Evolutionary conservation across 2,888 invertebrate species (phyloP).

Genomic region (Mythimna albipuncta): DNA sequence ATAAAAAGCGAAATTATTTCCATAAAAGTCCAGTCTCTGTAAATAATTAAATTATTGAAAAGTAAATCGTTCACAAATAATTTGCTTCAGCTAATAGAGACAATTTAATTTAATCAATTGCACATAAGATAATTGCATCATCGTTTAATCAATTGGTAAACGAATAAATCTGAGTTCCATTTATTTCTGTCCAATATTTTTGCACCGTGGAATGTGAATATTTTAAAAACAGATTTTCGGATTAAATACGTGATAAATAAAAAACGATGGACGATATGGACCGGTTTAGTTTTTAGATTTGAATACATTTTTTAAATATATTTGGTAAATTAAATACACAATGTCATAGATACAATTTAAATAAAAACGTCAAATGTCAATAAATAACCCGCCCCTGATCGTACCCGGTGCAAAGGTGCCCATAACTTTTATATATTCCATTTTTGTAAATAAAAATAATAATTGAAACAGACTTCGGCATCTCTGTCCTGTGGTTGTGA

Average conservation of each 20-base stretch:
- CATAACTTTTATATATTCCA: background rate
- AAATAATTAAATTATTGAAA: slow-evolving; percentile 20
- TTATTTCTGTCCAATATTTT: slow-evolving; percentile 49
- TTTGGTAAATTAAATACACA: too few relatives aligned
- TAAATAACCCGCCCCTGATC: too few relatives aligned
- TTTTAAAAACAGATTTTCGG: slow-evolving; percentile 31
- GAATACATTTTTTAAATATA: slow-evolving; percentile 30
- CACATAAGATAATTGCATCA: slow-evolving; percentile 70
- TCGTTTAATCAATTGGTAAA: slow-evolving; percentile 66
- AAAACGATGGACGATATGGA: background rate
- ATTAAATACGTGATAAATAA: slow-evolving; percentile 33
- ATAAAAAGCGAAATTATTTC: background rate
- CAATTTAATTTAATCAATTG: slow-evolving; percentile 66
- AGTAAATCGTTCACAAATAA: slow-evolving; percentile 58
- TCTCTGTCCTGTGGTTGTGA: background rate
- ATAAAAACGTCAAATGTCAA: too few relatives aligned
- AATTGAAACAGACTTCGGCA: background rate
- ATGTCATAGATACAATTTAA: too few relatives aligned
- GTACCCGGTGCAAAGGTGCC: too few relatives aligned
- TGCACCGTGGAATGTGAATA: slow-evolving; percentile 33
- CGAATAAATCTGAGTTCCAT: slow-evolving; percentile 63
- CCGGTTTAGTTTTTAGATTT: slow-evolving; percentile 15
- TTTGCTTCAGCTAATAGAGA: slow-evolving; percentile 52
- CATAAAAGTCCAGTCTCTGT: slow-evolving; percentile 2
- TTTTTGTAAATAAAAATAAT: background rate